Conservation (phyloP, 2,888 invertebrate species). For the Apotomis betuletana region DNA sequence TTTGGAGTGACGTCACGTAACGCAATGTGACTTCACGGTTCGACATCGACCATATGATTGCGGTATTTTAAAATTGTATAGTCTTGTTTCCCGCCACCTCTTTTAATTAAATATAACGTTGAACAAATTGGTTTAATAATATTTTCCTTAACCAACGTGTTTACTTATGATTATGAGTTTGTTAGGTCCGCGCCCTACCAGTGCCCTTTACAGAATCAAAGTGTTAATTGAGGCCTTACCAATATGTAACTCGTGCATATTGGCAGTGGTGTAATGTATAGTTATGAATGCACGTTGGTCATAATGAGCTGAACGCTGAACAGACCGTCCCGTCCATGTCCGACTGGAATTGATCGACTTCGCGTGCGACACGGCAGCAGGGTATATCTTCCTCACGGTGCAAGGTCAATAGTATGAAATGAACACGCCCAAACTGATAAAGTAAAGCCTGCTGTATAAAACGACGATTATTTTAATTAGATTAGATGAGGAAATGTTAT, state of each 20-base stretch:
- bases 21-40: not conserved
- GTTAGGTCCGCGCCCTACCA: not conserved
- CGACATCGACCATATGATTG: constrained; percentile 1
- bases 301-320: constrained; percentile 4
- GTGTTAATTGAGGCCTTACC: not conserved
- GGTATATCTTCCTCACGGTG: constrained; percentile 39
- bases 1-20: not conserved
- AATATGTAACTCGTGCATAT: not conserved
- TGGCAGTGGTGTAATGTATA: constrained; percentile 10
- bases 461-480: not conserved
- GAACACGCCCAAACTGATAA: constrained; percentile 39
- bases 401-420: constrained; percentile 44
- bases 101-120: too few species aligned
- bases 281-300: constrained; percentile 27
- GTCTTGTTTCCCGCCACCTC: not conserved
- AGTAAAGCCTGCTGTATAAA: constrained; percentile 17
- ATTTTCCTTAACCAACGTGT: not conserved
- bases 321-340: not conserved
- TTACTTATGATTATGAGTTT: not conserved
- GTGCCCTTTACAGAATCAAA: not conserved
- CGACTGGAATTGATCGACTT: constrained; percentile 1
- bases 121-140: not conserved
- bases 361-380: constrained; percentile 45
- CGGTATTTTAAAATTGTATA: not conserved
- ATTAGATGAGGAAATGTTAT: not conserved